Conservation (phyloP, 2,113 vertebrate species). For the Pteruthius melanotis region DNA sequence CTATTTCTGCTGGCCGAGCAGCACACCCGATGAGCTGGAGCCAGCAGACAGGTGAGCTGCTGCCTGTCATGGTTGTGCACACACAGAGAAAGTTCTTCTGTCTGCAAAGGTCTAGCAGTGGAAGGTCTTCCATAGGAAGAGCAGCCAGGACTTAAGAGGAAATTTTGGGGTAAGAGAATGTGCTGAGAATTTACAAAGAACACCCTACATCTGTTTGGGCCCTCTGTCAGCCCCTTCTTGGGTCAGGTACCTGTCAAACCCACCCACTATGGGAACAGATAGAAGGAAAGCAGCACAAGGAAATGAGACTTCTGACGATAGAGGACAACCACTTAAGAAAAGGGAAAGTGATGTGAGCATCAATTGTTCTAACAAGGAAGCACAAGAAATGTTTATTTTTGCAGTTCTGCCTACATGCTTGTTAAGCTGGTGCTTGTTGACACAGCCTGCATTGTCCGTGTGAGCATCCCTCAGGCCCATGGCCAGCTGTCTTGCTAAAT, state of each 20-base stretch:
- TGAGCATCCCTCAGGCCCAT: background rate
- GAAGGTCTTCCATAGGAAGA: background rate
- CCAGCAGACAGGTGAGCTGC: background rate
- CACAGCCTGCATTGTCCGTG: background rate
- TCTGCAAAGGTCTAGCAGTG: background rate
- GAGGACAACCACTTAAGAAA: background rate
- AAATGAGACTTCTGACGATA: background rate
- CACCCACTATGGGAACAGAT: background rate
- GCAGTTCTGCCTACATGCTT: background rate
- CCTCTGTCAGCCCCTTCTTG: background rate
- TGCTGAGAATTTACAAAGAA: background rate
- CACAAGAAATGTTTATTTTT: background rate
- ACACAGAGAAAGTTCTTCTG: background rate
- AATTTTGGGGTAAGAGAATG: background rate
- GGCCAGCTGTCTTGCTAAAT: background rate
- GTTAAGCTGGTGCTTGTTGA: background rate
- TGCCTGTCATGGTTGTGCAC: fast-evolving
- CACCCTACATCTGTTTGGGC: background rate
- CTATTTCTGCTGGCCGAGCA: background rate
- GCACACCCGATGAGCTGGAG: background rate
- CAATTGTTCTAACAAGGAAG: background rate
- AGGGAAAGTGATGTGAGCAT: background rate
- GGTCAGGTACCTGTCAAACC: background rate
- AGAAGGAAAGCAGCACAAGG: background rate
- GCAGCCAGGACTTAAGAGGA: background rate